Percentiles rank a stretch among this genome's conserved stretches.
Evolutionary conservation across 2,113 vertebrate genomes (phyloP).

Genomic region (Clarias batrachus): DNA sequence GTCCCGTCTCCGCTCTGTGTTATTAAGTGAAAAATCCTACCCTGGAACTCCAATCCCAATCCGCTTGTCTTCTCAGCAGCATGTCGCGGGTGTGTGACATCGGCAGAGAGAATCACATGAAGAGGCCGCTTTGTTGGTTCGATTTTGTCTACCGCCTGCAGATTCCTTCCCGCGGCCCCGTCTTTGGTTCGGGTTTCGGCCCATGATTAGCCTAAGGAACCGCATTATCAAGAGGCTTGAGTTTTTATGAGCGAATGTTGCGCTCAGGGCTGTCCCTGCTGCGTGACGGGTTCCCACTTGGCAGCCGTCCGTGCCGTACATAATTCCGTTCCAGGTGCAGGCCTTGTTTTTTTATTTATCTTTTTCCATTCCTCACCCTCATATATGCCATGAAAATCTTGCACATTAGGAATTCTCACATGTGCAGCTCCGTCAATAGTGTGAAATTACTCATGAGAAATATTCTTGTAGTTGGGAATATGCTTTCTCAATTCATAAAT

Average conservation of each 20-base stretch:
- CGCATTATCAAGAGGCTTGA: constrained; percentile 37
- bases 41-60: neutral
- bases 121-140: constrained; percentile 32
- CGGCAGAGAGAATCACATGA: constrained; percentile 19
- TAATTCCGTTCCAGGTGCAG: neutral
- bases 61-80: constrained; percentile 13
- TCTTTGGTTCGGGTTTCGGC: constrained; percentile 24
- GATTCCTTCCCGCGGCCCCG: constrained; percentile 11
- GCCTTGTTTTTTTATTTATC: neutral
- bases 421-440: neutral
- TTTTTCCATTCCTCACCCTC: neutral
- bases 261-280: constrained; percentile 15
- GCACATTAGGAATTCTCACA: neutral
- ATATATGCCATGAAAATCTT: neutral
- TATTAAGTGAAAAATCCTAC: constrained; percentile 3
- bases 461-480: neutral
- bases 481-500: neutral
- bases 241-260: constrained; percentile 20
- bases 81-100: constrained; percentile 41
- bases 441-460: neutral
- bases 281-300: neutral
- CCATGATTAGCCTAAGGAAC: constrained; percentile 23
- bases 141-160: constrained; percentile 24
- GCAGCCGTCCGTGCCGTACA: constrained; percentile 10
- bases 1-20: neutral